phyloP scores from a whole-genome alignment of 1,140 invertebrate species.

The Myzus persicae region DNA sequence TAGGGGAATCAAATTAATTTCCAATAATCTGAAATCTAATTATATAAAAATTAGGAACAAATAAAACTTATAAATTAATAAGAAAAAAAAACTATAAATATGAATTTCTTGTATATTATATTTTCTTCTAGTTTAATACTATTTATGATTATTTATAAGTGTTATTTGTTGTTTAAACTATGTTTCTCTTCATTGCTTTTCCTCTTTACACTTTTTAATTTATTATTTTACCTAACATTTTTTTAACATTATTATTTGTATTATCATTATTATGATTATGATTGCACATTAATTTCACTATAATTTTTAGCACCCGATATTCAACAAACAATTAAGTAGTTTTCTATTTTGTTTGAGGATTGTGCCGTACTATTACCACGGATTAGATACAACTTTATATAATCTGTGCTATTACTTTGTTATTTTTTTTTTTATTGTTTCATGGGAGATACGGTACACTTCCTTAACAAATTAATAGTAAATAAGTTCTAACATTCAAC shows the following conservation, averaged over 20 bases:
- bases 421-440: neutral
- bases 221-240: constrained; percentile 54
- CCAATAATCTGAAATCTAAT: neutral
- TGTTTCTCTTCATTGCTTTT: constrained; percentile 55
- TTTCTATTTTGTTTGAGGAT: constrained; percentile 12
- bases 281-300: constrained; percentile 45
- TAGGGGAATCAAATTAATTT: constrained; percentile 25
- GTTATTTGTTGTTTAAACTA: constrained; percentile 58
- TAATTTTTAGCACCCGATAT: constrained; percentile 43
- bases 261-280: constrained; percentile 35
- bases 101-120: constrained; percentile 37
- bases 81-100: neutral
- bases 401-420: neutral
- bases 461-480: constrained; percentile 23
- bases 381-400: too few species aligned
- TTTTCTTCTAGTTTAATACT: constrained; percentile 41
- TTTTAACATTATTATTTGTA: constrained; percentile 50
- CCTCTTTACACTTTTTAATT: constrained; percentile 54
- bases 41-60: neutral
- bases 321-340: constrained; percentile 39
- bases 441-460: neutral
- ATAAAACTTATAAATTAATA: neutral
- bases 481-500: constrained; percentile 29
- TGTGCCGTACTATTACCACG: neutral
- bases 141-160: constrained; percentile 46